These are phyloP conservation scores for Sogatella furcifera DNA, from an alignment of 1,140 invertebrate species.

Conservation along the genomic window DNA sequence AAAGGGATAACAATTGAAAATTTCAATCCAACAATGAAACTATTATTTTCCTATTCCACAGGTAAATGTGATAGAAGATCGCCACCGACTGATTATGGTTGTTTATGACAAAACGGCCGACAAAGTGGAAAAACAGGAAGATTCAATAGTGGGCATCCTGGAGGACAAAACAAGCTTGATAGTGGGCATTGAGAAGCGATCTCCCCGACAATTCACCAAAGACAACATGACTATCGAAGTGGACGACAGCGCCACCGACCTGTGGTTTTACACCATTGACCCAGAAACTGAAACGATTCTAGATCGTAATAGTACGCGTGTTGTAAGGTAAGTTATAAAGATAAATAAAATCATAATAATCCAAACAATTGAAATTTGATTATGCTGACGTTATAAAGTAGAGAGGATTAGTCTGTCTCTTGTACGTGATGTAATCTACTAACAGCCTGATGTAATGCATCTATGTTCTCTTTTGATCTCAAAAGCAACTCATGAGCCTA, in stretches of 20 bases:
- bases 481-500: too few relatives aligned
- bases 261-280: constrained; percentile 80
- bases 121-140: constrained; percentile 49
- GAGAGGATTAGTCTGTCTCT: too few relatives aligned
- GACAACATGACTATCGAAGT: constrained; percentile 62
- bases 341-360: too few relatives aligned
- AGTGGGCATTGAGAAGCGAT: constrained; percentile 66
- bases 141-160: constrained; percentile 52
- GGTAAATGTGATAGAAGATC: constrained; percentile 54
- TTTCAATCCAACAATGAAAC: too few relatives aligned
- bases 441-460: too few relatives aligned
- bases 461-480: too few relatives aligned
- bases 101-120: constrained; percentile 64
- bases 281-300: constrained; percentile 64
- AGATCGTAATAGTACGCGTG: constrained; percentile 51
- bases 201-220: constrained; percentile 47
- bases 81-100: constrained; percentile 64
- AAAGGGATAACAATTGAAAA: too few relatives aligned
- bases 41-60: neutral
- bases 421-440: too few relatives aligned
- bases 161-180: constrained; percentile 62
- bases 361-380: too few relatives aligned
- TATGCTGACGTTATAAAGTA: too few relatives aligned
- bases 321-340: constrained; percentile 60
- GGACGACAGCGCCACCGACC: constrained; percentile 63